Evolutionary conservation across 2,113 vertebrate species (phyloP).

Genomic region (Oreochromis aureus): DNA sequence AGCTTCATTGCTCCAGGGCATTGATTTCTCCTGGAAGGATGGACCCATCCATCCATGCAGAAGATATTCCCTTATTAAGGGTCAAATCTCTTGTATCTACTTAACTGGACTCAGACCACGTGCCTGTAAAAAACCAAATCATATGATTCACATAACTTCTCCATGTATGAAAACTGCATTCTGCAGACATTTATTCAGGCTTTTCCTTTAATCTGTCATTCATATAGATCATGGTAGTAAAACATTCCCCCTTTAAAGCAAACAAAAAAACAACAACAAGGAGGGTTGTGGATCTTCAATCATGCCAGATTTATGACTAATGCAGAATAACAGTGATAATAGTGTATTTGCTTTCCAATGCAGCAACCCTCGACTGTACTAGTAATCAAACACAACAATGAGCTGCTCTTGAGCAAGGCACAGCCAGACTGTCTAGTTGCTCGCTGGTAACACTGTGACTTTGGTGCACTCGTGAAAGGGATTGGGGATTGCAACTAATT

Average conservation of each 20-base stretch:
- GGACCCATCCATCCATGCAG: neutral
- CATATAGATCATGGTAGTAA: neutral
- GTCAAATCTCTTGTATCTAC: neutral
- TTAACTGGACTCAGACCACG: neutral
- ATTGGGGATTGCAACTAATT: neutral
- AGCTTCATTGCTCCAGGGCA: neutral
- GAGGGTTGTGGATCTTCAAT: neutral
- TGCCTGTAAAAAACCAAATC: neutral
- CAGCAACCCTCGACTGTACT: accelerated
- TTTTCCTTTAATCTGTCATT: neutral
- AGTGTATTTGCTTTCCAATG: neutral
- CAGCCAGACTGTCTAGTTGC: neutral
- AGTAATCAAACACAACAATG: neutral
- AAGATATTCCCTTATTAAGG: constrained; percentile 30
- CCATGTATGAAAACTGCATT: neutral
- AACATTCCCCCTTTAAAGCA: neutral
- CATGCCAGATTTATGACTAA: neutral
- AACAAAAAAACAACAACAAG: neutral
- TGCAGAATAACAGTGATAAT: neutral
- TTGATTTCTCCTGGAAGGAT: neutral
- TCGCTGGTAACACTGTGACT: neutral
- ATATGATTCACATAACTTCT: constrained; percentile 28
- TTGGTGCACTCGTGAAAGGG: neutral
- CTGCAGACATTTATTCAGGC: neutral
- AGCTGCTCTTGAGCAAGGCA: neutral